These are phyloP conservation scores for Lophius piscatorius DNA, from an alignment of 2,113 vertebrate genomes.

Conservation along the genomic window DNA sequence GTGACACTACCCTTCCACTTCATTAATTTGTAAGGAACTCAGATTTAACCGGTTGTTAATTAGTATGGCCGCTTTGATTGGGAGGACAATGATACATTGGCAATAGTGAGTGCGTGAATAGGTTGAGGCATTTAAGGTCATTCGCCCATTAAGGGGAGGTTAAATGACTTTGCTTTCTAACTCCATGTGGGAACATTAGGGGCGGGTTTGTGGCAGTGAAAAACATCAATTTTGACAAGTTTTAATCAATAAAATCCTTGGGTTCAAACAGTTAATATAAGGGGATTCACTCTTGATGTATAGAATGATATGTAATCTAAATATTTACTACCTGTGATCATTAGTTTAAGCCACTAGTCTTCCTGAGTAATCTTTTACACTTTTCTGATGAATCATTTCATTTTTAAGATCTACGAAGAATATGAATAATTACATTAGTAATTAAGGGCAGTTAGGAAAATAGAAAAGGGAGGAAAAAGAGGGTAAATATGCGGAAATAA, in stretches of 20 bases:
- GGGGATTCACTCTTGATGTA: too few species aligned
- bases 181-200: slow-evolving; percentile 52
- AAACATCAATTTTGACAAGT: slow-evolving; percentile 30
- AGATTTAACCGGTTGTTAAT: slow-evolving; percentile 69
- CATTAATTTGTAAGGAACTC: slow-evolving; percentile 69
- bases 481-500: too few species aligned
- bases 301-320: too few species aligned
- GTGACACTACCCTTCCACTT: slow-evolving; percentile 56
- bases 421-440: too few species aligned
- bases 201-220: slow-evolving; percentile 17
- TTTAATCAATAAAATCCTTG: slow-evolving; percentile 23
- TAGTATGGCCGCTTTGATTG: slow-evolving; percentile 62
- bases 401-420: too few species aligned
- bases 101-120: slow-evolving; percentile 58
- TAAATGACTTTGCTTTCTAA: slow-evolving; percentile 65
- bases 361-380: too few species aligned
- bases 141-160: slow-evolving; percentile 60
- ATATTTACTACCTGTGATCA: too few species aligned
- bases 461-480: too few species aligned
- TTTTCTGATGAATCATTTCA: too few species aligned
- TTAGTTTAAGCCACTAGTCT: too few species aligned
- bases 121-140: slow-evolving; percentile 70
- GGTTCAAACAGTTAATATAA: slow-evolving; percentile 12
- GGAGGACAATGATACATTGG: slow-evolving; percentile 73
- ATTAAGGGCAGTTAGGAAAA: too few species aligned